Base-by-base conservation (phyloP, 2,888 invertebrate genomes). In the Sphaeridia pumilis region DNA sequence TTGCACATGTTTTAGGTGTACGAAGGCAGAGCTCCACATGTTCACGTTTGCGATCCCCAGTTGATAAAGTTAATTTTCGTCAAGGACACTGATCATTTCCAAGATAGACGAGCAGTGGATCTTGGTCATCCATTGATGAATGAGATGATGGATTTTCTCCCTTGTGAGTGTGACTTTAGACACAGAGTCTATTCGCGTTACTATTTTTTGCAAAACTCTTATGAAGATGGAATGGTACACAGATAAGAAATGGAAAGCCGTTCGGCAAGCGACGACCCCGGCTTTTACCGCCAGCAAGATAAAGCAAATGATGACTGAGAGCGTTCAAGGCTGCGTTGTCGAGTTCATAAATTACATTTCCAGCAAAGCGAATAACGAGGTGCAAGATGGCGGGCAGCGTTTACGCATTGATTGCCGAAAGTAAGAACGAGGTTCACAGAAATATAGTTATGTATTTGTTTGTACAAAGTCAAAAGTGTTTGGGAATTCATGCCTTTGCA, bases 211-310 rank as follows among this genome's bases (percentile, higher is more conserved):
- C 31, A 31, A 31, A 31, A 31, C 14, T 31, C n/a, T 7, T 42
- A 7, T 41, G 26, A 27, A 24, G 17, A 49, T 43, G 2, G 28
- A 5, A 25, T n/a, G 4, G 24, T 22, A 54, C 43, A 27, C 36
- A 59, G 63, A 59, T 28, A 59, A 61, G 25, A 64, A 64, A 56
- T 64, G 64, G 64, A 63, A 60, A 50, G 47, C 45, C 14, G 50
- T 64, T 25, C 49, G 64, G 34, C 44, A 45, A 4, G 46, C 49
- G 36, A 41, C 58, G 26, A 63, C 57, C 20, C 60, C 59, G 3
- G 43, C 61, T 31, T 58, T 64, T 24, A 60, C 62, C 3, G 53
- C 59, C 4, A 43, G 54, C n/a, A 62, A 63, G 43, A 46, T 64
- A 22, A 64, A 58, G 41, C 7, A 14, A 7, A 38, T 48, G 34